Evolutionary conservation across 2,113 vertebrate genomes (phyloP).

Genomic region (Chaetodon trifascialis): DNA sequence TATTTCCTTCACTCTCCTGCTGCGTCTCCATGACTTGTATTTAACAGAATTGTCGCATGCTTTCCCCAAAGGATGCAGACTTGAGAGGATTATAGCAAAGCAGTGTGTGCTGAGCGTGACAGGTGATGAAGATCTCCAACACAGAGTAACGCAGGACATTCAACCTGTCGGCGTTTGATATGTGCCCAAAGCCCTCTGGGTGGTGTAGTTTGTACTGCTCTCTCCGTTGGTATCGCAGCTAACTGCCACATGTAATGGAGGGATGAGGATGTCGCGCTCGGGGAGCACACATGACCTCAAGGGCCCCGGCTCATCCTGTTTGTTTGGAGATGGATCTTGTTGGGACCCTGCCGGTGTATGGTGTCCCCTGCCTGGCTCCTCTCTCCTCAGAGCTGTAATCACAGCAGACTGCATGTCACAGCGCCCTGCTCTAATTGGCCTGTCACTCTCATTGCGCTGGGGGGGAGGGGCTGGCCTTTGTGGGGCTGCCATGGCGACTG

Average conservation of each 20-base stretch:
- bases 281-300: slow-evolving; percentile 58
- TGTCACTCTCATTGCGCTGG: slow-evolving; percentile 79
- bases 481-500: slow-evolving; percentile 84
- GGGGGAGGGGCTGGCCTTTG: slow-evolving; percentile 77
- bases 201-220: slow-evolving; percentile 54
- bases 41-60: slow-evolving; percentile 43
- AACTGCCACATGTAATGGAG: slow-evolving; percentile 61
- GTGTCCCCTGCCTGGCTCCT: slow-evolving; percentile 57
- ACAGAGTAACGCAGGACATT: slow-evolving; percentile 36
- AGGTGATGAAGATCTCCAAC: slow-evolving; percentile 60
- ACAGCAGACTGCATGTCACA: slow-evolving; percentile 82
- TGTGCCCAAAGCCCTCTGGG: slow-evolving; percentile 58
- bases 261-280: slow-evolving; percentile 48
- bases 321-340: slow-evolving; percentile 69
- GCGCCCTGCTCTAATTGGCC: slow-evolving; percentile 85
- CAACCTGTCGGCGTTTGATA: slow-evolving; percentile 40
- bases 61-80: slow-evolving; percentile 29
- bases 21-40: slow-evolving; percentile 54
- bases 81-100: slow-evolving; percentile 26
- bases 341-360: slow-evolving; percentile 53
- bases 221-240: slow-evolving; percentile 26
- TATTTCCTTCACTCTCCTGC: slow-evolving; percentile 52
- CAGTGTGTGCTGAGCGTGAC: slow-evolving; percentile 2
- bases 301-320: slow-evolving; percentile 52
- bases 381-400: slow-evolving; percentile 78